A percentile compares a stretch with the other conserved stretches of the same genome.
phyloP scores from a whole-genome alignment of 2,797 vertebrate genomes.

The Acanthopagrus latus region DNA sequence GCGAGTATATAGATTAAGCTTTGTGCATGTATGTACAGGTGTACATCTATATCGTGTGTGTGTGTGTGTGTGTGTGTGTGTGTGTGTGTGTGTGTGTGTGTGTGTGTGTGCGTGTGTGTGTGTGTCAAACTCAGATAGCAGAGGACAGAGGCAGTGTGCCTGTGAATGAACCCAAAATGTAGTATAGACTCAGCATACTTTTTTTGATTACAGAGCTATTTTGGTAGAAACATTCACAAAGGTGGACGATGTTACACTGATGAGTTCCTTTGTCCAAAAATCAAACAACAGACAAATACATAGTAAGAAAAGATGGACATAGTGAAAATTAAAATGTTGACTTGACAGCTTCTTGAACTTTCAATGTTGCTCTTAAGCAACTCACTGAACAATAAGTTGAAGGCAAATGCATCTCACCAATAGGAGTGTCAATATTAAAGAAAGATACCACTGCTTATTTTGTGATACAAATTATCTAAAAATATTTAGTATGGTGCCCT shows the following conservation, averaged over 20 bases:
- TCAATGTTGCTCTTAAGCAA: conserved; percentile 22
- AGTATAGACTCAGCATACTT: too few relatives aligned
- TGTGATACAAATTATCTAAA: neutral
- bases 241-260: neutral
- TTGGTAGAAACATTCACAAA: too few relatives aligned
- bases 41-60: too few relatives aligned
- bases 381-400: conserved; percentile 15
- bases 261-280: conserved; percentile 10
- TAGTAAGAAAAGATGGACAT: neutral
- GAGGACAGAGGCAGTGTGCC: too few relatives aligned
- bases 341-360: conserved; percentile 26
- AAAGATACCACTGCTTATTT: neutral
- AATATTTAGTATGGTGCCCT: neutral
- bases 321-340: conserved; percentile 9
- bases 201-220: too few relatives aligned
- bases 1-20: too few relatives aligned
- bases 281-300: neutral
- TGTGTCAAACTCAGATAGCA: too few relatives aligned
- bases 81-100: too few relatives aligned
- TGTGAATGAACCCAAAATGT: too few relatives aligned
- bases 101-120: too few relatives aligned
- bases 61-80: too few relatives aligned
- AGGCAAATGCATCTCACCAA: conserved; percentile 12
- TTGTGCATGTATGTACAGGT: too few relatives aligned
- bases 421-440: neutral